Evolutionary conservation across 2,113 vertebrate genomes (phyloP).

Genomic region (Halcyon senegalensis): DNA sequence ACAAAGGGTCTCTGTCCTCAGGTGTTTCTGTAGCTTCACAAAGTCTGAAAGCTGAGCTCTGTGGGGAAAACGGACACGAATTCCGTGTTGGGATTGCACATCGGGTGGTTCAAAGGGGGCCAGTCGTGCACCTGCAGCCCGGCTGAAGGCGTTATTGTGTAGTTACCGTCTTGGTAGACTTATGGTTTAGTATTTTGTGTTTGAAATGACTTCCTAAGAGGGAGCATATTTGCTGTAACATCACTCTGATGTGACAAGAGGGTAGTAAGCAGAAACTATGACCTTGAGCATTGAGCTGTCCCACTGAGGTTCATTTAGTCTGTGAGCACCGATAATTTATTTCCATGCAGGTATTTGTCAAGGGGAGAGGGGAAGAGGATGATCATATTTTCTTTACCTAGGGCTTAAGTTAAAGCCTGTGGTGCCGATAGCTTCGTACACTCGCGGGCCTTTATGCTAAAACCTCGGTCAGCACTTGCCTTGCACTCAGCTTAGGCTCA

Average conservation of each 20-base stretch:
- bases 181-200: background rate
- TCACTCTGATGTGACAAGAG: background rate
- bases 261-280: background rate
- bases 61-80: background rate
- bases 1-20: conserved; percentile 70
- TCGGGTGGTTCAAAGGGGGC: background rate
- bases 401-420: background rate
- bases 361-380: too few species aligned
- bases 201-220: background rate
- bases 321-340: background rate
- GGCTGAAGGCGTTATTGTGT: background rate
- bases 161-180: background rate
- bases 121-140: background rate
- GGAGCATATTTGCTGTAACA: background rate
- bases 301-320: background rate
- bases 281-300: background rate
- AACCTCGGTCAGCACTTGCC: background rate
- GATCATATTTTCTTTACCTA: background rate
- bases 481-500: background rate
- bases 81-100: background rate
- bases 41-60: conserved; percentile 59
- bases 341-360: background rate
- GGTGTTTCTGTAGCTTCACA: background rate
- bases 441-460: background rate
- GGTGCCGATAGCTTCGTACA: background rate